phyloP scores from a whole-genome alignment of 2,888 invertebrate genomes.

The Rhagophthalmus giganteus region DNA sequence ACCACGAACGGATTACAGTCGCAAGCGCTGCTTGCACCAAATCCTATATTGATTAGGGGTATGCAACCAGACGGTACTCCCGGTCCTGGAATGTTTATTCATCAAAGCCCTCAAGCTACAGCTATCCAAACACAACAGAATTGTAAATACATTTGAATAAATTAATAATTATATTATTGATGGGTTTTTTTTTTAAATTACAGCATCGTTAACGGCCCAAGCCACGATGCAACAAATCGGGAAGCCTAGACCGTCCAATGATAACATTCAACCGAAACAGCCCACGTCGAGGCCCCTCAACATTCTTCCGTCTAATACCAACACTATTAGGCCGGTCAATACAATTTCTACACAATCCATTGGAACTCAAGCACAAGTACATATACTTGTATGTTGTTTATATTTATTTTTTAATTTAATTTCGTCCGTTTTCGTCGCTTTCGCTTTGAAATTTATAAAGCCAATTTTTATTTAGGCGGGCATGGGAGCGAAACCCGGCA shows the following conservation, averaged over 20 bases:
- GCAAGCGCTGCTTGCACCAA: constrained; percentile 70
- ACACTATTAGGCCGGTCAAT: constrained; percentile 73
- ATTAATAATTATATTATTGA: too few species aligned
- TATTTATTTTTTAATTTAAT: constrained; percentile 9
- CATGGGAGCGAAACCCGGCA: constrained; percentile 60
- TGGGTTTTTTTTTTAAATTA: too few species aligned
- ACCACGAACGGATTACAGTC: constrained; percentile 71
- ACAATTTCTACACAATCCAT: constrained; percentile 84
- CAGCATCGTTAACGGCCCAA: constrained; percentile 52
- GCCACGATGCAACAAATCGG: constrained; percentile 57
- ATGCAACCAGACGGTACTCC: constrained; percentile 72
- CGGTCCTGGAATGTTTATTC: constrained; percentile 78
- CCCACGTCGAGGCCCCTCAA: constrained; percentile 53
- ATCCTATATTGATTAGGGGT: constrained; percentile 82
- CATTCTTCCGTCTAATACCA: constrained; percentile 58
- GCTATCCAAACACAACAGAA: constrained; percentile 67
- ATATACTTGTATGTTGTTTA: constrained; percentile 33
- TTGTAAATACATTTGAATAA: too few species aligned
- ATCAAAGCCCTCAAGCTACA: constrained; percentile 71
- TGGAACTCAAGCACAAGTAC: constrained; percentile 61
- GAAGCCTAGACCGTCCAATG: constrained; percentile 59
- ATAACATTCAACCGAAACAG: constrained; percentile 60
- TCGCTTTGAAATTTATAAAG: too few species aligned
- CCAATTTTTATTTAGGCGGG: constrained; percentile 33
- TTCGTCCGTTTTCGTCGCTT: too few species aligned